A percentile compares a stretch with the other conserved stretches of the same genome.
phyloP scores from a whole-genome alignment of 2,888 invertebrate genomes.

The Acheta domesticus region DNA sequence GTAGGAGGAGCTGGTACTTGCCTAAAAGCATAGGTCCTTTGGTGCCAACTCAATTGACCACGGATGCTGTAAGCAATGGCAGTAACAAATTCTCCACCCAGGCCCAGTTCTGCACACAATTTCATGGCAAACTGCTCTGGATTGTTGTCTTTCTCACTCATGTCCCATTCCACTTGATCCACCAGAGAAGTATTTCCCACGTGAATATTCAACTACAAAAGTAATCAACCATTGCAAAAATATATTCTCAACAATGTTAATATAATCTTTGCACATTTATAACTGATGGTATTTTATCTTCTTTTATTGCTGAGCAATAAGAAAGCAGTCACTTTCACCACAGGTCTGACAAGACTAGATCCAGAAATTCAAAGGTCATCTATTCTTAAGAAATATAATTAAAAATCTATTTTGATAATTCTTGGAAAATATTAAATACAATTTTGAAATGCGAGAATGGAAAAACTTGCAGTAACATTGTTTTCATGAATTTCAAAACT shows the following conservation, averaged over 20 bases:
- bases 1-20: conserved; percentile 37
- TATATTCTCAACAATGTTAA: no score
- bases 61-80: conserved; percentile 97
- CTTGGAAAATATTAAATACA: no score
- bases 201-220: conserved; percentile 81
- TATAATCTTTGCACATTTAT: conserved; percentile 8
- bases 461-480: no score
- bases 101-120: conserved; percentile 91
- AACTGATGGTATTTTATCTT: conserved; percentile 20
- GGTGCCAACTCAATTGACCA: conserved; percentile 98
- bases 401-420: no score
- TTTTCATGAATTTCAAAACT: no score
- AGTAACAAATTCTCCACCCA: conserved; percentile 98
- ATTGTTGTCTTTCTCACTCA: conserved; percentile 95
- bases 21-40: conserved; percentile 91
- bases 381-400: no score
- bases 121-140: conserved; percentile 97
- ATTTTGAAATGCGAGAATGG: no score
- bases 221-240: conserved; percentile 4
- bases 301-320: no score
- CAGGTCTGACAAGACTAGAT: no score
- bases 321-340: no score
- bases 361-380: no score
- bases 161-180: conserved; percentile 99
- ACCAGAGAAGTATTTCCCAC: conserved; percentile 98